Percentiles rank a stretch among this genome's conserved stretches.
Conservation (phyloP, 1,140 invertebrate species). For the Drosophila parabipectinata region DNA sequence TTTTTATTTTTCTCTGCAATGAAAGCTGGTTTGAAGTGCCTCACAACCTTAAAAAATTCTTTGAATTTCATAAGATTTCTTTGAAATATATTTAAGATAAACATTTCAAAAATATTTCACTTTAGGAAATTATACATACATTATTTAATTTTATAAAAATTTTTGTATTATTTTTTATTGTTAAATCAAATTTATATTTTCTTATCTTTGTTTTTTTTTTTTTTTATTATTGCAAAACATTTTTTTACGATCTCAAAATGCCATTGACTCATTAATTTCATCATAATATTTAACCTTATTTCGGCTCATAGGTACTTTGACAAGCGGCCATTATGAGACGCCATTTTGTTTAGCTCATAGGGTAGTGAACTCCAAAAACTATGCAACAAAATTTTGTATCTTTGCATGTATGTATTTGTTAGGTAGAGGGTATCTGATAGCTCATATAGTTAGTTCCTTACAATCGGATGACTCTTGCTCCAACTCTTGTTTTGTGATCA, state of each 20-base stretch:
- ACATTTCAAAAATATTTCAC: not conserved
- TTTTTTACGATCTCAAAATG: constrained; percentile 24
- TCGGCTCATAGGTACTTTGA: not conserved
- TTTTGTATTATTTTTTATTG: not conserved
- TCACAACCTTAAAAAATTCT: constrained; percentile 12
- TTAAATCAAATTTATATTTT: constrained; percentile 24
- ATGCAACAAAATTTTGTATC: not conserved
- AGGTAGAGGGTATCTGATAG: not conserved
- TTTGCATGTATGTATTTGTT: not conserved
- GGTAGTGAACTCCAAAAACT: not conserved
- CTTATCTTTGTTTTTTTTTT: constrained; percentile 4
- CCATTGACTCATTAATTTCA: constrained; percentile 49
- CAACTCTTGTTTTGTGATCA: constrained; percentile 24
- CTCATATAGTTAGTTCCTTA: not conserved
- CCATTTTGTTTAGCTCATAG: not conserved
- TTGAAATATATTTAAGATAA: not conserved
- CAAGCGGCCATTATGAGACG: too few relatives aligned
- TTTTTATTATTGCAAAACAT: constrained; percentile 6
- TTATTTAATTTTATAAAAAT: too few relatives aligned
- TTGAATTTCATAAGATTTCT: constrained; percentile 24
- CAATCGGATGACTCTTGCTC: constrained; percentile 5
- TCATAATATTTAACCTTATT: constrained; percentile 17
- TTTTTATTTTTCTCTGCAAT: constrained; percentile 22
- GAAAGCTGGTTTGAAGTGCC: constrained; percentile 45
- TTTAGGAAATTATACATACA: too few relatives aligned